Base-by-base conservation (phyloP, 2,888 invertebrate species). In the Dryocosmus kuriphilus region DNA sequence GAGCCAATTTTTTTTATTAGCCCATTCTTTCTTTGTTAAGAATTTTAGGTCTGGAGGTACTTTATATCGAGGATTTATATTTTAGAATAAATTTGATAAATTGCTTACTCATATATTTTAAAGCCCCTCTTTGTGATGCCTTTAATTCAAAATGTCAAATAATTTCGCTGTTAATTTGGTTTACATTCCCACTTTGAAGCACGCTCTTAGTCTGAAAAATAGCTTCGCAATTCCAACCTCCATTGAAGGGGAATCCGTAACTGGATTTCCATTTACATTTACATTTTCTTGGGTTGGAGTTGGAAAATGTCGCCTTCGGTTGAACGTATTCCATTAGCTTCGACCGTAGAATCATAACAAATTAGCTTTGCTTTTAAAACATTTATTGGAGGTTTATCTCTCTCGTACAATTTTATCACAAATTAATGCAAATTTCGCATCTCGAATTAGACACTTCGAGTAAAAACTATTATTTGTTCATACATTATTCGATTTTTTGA, bases 161-260 rank as follows among this genome's bases (percentile, higher is more conserved):
- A 83, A 79, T 77, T 78, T 60, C 71, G 19, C 46, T 65, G 76
- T 78, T 80, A 77, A 82, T 81, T 78, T 78, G 46, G 75, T 80
- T 79, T 77, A 57, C 79, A 35, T 62, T 61, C 30, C 22, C 77
- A n/a, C 77, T 55, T 76, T 67, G 80, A 75, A 71, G 65, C 71
- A 71, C 63, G 78, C 82, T 77, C 79, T 81, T 81, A 82, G 74
- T 75, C 77, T 79, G 80, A 78, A 82, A 83, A 83, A 82, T 83
- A 83, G 61, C 77, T 78, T 74, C 24, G 41, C 79, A 30, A 74
- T 71, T 67, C 67, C 61, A 63, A 76, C 67, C 77, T 57, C 77
- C 80, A 81, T 81, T 83, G 80, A 77, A 77, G 80, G 74, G 76
- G 74, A 79, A 81, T 81, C 79, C 75, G 57, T 83, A 83, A 83